Percentiles rank a stretch among this genome's conserved stretches.
These are phyloP conservation scores for Nephila pilipes DNA, from an alignment of 1,140 invertebrate genomes.

Conservation along the genomic window DNA sequence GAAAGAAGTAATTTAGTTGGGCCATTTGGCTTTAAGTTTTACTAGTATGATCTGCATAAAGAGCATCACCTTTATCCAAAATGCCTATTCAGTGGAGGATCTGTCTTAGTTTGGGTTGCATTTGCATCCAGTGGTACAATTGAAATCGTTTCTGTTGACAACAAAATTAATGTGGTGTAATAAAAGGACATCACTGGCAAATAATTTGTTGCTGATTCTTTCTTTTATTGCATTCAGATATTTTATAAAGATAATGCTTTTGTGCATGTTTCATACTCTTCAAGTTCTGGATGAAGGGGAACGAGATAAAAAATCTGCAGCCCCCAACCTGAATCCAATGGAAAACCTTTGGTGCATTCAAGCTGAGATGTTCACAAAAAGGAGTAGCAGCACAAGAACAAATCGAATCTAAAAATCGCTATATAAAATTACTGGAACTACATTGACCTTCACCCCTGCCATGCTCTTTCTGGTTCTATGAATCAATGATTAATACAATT, in stretches of 20 bases:
- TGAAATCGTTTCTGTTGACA: not conserved
- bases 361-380: not conserved
- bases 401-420: not conserved
- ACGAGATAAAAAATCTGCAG: too few species aligned
- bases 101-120: not conserved
- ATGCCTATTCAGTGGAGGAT: not conserved
- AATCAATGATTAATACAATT: not conserved
- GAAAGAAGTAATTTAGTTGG: not conserved
- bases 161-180: not conserved
- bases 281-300: too few species aligned
- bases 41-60: too few species aligned
- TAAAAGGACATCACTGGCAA: not conserved
- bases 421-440: not conserved
- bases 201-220: not conserved
- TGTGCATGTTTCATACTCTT: too few species aligned
- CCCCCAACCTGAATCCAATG: not conserved
- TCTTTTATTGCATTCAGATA: not conserved
- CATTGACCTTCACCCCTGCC: too few species aligned
- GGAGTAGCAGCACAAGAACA: not conserved
- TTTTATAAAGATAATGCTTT: not conserved
- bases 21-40: not conserved
- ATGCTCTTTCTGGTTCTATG: not conserved
- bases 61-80: not conserved
- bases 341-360: not conserved
- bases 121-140: not conserved